Evolutionary conservation across 1,140 invertebrate genomes (phyloP).

Genomic region (Rhopalosiphum padi): DNA sequence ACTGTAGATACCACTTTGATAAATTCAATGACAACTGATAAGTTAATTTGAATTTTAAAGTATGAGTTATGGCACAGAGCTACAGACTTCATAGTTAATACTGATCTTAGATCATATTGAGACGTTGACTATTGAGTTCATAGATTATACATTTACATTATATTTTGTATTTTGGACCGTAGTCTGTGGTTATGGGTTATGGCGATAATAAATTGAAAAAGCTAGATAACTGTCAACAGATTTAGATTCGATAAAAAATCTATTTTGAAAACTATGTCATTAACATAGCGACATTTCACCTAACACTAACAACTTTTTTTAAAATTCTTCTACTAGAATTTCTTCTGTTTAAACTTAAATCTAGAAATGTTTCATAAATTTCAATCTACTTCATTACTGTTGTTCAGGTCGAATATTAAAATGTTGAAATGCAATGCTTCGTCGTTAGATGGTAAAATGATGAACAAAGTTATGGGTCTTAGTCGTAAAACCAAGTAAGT

Average conservation of each 20-base stretch:
- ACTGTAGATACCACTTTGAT: not conserved
- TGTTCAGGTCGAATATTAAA: not conserved
- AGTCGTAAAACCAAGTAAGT: constrained; percentile 26
- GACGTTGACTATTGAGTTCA: not conserved
- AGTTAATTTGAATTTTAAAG: not conserved
- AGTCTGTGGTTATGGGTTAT: not conserved
- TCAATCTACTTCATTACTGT: not conserved
- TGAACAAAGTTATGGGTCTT: constrained; percentile 53
- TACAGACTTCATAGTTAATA: too few relatives aligned
- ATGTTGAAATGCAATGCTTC: constrained; percentile 39
- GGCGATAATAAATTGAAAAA: not conserved
- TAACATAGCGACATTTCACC: not conserved
- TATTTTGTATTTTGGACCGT: too few relatives aligned
- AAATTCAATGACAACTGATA: not conserved
- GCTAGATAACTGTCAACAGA: not conserved
- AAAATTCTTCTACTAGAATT: not conserved
- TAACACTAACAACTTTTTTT: not conserved
- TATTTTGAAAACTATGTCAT: constrained; percentile 11
- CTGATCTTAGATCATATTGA: too few relatives aligned
- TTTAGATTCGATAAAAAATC: constrained; percentile 18
- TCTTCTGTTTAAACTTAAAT: not conserved
- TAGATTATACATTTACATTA: too few relatives aligned
- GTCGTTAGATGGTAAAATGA: constrained; percentile 48
- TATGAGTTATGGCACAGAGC: too few relatives aligned
- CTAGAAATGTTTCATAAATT: not conserved